Base-by-base conservation (phyloP, 2,888 invertebrate genomes). In the Drosophila subquinaria region DNA sequence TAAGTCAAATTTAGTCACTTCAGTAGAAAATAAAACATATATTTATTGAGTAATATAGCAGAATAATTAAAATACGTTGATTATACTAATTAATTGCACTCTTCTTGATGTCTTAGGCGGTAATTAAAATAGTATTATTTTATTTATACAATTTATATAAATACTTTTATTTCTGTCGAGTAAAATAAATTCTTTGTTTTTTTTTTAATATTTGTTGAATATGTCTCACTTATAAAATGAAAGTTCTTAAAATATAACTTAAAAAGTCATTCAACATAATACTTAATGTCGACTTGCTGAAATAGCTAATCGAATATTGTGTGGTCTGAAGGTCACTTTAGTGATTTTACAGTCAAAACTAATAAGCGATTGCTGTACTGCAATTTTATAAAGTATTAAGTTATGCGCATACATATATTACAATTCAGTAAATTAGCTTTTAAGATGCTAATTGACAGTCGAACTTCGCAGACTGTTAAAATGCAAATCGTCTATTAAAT, bases 301-400 rank as follows among this genome's bases (percentile, higher is more conserved):
- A 45, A 36, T 33, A 11, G 40, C 48, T 45, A 51, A 23, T 64
- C 8, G 42, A 65, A 57, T 59, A 45, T 50, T 55, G 43, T 61
- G 63, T 52, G 61, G 35, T 53, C 27, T 61, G 57, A 79, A 77
- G 76, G 76, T 77, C 76, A 77, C 79, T 79, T 77, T 27, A 64
- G 76, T 79, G 69, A 63, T 50, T 48, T 64, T 77, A 61, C 63
- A 64, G 65, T 77, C 76, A 64, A 63, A 35, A 47, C 27, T 48
- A 45, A 36, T 35, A 50, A 63, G 55, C 53, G 40, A 69, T 17
- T 38, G 56, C 13, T 23, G 38, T 38, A n/a, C 10, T 11, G 20
- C 38, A 53, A 53, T 40, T 15, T 17, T 33, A 15, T 15, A 43
- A 11, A 38, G 38, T 35, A 45, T 35, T 15, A 15, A 57, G 35